Evolutionary conservation across 2,113 vertebrate genomes (phyloP).

Genomic region (Ictalurus punctatus): DNA sequence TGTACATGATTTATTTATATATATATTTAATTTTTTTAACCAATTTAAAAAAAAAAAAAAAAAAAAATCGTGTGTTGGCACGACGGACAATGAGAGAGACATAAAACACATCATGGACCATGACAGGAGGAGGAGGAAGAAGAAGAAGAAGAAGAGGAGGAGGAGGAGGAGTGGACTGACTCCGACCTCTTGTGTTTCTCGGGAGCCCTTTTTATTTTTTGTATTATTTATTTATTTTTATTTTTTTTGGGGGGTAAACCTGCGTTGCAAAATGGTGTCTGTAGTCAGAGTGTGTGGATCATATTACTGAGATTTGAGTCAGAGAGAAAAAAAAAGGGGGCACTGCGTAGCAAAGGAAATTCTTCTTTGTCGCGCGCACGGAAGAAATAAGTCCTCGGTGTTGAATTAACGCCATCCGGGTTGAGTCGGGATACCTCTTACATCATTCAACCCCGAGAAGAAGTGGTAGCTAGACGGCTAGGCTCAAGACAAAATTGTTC

Average conservation of each 20-base stretch:
- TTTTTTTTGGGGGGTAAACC: not conserved
- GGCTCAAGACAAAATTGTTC: not conserved
- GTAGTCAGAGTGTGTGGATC: not conserved
- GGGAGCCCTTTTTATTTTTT: conserved; percentile 2
- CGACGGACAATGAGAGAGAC: not conserved
- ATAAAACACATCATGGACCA: conserved; percentile 26
- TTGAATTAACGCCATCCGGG: not conserved
- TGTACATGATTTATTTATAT: not conserved
- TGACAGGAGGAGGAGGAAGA: conserved; percentile 22
- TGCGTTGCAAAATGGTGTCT: conserved; percentile 49
- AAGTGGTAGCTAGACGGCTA: no score
- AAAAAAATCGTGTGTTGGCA: not conserved
- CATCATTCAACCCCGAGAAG: not conserved
- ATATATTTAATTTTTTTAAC: not conserved
- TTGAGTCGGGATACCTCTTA: not conserved
- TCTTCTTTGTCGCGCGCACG: conserved; percentile 16
- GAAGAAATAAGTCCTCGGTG: not conserved
- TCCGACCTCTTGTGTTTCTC: conserved; percentile 32
- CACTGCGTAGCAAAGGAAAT: not conserved
- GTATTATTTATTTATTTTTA: no score
- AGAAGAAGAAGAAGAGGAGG: not conserved
- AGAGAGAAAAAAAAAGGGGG: not conserved
- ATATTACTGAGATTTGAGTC: not conserved
- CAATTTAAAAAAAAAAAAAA: not conserved
- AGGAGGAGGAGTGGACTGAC: not conserved